Evolutionary conservation across 2,797 vertebrate species (phyloP).

Genomic region (Psittacula echo): DNA sequence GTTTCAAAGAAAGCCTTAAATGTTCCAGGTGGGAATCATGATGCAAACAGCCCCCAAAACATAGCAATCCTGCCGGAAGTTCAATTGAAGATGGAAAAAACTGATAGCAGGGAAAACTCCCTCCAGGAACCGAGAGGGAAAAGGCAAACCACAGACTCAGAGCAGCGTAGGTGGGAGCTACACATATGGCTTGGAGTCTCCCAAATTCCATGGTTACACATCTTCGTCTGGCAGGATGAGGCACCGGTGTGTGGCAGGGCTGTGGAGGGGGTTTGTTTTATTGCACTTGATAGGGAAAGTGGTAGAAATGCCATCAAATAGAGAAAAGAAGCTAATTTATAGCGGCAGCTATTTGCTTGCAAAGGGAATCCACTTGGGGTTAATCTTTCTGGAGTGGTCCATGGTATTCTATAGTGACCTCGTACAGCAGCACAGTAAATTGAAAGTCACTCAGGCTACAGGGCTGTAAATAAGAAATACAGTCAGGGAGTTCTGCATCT

Average conservation of each 20-base stretch:
- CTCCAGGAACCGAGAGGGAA: neutral
- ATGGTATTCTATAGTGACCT: neutral
- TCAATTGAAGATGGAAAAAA: neutral
- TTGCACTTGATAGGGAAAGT: neutral
- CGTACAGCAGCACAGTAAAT: neutral
- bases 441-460: neutral
- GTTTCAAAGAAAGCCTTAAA: neutral
- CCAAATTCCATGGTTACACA: neutral
- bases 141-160: neutral
- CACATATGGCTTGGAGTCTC: neutral
- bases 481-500: neutral
- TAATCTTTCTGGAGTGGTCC: neutral
- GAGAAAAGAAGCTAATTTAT: neutral
- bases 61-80: too few species aligned
- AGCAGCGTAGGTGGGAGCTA: neutral
- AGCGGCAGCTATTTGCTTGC: neutral
- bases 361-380: neutral
- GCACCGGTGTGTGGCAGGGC: neutral
- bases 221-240: neutral
- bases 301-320: neutral
- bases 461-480: neutral
- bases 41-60: neutral
- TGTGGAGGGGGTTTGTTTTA: neutral
- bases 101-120: neutral
- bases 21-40: neutral